Evolutionary conservation across 2,888 invertebrate species (phyloP), one percentile per base, ranked within the genome.

Genomic region (Disparrhopalites patrizii): DNA sequence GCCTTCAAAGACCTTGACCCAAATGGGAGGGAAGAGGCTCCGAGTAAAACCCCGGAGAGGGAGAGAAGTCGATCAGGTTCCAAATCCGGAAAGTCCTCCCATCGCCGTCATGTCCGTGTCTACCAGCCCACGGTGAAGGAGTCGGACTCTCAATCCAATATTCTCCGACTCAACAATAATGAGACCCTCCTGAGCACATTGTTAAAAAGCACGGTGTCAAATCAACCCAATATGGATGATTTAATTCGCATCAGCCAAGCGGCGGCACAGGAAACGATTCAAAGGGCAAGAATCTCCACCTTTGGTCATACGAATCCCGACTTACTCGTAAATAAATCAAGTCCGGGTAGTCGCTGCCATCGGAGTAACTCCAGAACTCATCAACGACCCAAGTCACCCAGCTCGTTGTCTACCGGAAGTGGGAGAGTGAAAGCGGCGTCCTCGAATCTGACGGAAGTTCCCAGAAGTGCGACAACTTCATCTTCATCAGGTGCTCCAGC

Each of bases 211-310:
- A 27, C 62, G 1, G 27, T 27, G 7, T 43, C 30, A 25, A 65
- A 58, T 50, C 31, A 61, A 10, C 54, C 66, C 2, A 66, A 61
- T 3, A 52, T 66, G 54, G 62, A 55, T 4, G 66, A 66, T 33
- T 28, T 66, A n/a, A 28, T 66, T 33, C 40, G 66, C 3, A 5
- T 66, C 4, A 61, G 62, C 31, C 50, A 61, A 61, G 61, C 60
- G 7, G 43, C 57, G 13, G 58, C 47, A 10, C 50, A 18, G 7
- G 51, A 51, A 20, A 30, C 60, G 10, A 27, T 20, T 8, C 30
- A 20, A 7, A 20, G 51, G 13, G 23, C 51, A 1, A 61, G 51
- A 36, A n/a, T 54, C 10, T 18, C 3, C 31, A 28, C 20, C 7
- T 31, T 23, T n/a, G 47, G 47, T 23, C 47, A 47, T 20, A 47